Percentiles rank a stretch among this genome's conserved stretches.
phyloP scores from a whole-genome alignment of 2,797 vertebrate species.

The Euthynnus affinis region DNA sequence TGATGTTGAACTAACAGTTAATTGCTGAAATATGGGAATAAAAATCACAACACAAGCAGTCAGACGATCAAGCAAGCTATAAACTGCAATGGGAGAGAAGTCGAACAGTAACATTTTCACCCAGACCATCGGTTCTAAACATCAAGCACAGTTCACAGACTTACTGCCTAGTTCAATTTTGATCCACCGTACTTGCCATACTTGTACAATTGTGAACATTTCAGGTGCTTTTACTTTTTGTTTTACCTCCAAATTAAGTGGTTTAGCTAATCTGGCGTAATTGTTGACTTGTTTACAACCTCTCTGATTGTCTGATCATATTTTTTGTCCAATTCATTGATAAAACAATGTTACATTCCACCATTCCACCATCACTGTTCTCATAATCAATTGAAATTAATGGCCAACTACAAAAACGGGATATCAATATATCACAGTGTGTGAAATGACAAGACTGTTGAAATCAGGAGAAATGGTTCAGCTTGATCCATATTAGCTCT shows the following conservation, averaged over 20 bases:
- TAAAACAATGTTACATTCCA: neutral
- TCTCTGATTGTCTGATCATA: neutral
- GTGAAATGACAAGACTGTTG: neutral
- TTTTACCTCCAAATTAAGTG: neutral
- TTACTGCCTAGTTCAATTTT: neutral
- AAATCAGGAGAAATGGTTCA: neutral
- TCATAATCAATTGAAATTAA: no score
- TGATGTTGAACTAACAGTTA: neutral
- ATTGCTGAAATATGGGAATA: neutral
- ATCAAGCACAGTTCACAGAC: neutral
- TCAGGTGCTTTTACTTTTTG: no score
- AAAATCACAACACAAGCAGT: neutral
- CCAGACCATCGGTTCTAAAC: neutral
- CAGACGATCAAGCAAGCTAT: neutral
- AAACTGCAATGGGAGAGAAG: neutral
- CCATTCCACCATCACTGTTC: no score
- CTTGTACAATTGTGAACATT: no score
- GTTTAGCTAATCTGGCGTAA: neutral
- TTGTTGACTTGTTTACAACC: neutral
- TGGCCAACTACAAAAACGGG: no score
- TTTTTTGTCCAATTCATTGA: neutral
- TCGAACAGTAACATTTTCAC: neutral
- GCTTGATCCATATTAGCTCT: neutral
- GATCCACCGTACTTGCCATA: neutral
- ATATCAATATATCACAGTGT: no score